A percentile compares a stretch with the other conserved stretches of the same genome.
phyloP scores from a whole-genome alignment of 2,113 vertebrate species.

The Cynocephalus volans region DNA sequence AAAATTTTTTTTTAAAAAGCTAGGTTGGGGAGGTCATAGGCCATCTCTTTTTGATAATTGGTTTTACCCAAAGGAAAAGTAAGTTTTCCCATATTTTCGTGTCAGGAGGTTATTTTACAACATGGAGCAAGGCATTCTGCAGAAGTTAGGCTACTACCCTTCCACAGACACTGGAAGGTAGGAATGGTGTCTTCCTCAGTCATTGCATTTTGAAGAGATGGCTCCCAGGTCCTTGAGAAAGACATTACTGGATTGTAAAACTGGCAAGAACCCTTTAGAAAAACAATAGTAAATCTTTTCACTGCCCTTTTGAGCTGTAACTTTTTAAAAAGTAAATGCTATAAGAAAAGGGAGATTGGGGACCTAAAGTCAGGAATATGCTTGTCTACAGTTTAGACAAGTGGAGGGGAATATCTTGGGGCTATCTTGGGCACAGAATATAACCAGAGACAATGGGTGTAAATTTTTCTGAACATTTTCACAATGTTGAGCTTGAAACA shows the following conservation, averaged over 20 bases:
- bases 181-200: background rate
- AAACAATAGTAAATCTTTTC: too few species aligned
- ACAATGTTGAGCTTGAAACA: background rate
- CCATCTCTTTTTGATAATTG: slow-evolving; percentile 1
- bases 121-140: background rate
- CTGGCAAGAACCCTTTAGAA: background rate
- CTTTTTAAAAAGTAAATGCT: slow-evolving; percentile 17
- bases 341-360: background rate
- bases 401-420: background rate
- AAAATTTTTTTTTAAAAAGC: background rate
- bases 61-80: background rate
- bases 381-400: background rate
- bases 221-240: background rate
- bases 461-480: background rate
- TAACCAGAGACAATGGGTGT: background rate
- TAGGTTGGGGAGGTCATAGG: background rate
- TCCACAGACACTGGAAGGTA: background rate
- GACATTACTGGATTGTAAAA: background rate
- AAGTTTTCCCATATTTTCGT: background rate
- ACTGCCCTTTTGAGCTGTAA: too few species aligned
- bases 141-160: background rate
- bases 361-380: background rate
- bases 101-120: background rate
- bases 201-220: background rate
- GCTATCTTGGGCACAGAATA: background rate